Conservation (phyloP, 2,113 vertebrate genomes). For the Marmota flaviventris region DNA sequence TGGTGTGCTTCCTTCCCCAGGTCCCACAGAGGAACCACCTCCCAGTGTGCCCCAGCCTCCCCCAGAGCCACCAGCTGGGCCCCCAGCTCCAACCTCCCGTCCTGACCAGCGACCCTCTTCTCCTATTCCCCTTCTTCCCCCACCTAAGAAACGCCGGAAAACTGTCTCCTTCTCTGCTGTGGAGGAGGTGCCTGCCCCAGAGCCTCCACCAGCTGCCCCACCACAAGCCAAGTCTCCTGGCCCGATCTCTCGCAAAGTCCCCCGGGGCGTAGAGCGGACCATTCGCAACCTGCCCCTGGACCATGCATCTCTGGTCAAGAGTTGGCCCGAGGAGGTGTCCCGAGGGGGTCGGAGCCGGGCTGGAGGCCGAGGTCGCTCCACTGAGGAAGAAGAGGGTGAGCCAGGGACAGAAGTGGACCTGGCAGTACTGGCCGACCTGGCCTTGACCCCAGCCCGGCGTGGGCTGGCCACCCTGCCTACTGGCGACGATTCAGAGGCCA, state of each 20-base stretch:
- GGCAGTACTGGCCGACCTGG: constrained; percentile 91
- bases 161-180: constrained; percentile 92
- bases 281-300: constrained; percentile 94
- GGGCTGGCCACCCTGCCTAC: constrained; percentile 30
- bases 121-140: constrained; percentile 91
- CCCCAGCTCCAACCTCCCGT: constrained; percentile 66
- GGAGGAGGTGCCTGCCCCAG: constrained; percentile 82
- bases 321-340: constrained; percentile 87
- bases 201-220: constrained; percentile 41
- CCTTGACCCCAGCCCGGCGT: constrained; percentile 87
- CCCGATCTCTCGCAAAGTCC: constrained; percentile 69
- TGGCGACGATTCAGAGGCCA: constrained; percentile 89
- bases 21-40: constrained; percentile 56
- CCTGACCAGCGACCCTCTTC: constrained; percentile 82
- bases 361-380: constrained; percentile 78
- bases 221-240: constrained; percentile 64
- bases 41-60: constrained; percentile 55
- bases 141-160: constrained; percentile 95
- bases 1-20: constrained; percentile 66
- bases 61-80: constrained; percentile 61
- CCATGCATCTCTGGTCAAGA: constrained; percentile 93
- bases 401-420: constrained; percentile 87
- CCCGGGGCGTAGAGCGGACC: constrained; percentile 89
- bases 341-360: constrained; percentile 75
- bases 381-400: constrained; percentile 88